phyloP scores from a whole-genome alignment of 2,888 invertebrate genomes.

The Aradus depressus region DNA sequence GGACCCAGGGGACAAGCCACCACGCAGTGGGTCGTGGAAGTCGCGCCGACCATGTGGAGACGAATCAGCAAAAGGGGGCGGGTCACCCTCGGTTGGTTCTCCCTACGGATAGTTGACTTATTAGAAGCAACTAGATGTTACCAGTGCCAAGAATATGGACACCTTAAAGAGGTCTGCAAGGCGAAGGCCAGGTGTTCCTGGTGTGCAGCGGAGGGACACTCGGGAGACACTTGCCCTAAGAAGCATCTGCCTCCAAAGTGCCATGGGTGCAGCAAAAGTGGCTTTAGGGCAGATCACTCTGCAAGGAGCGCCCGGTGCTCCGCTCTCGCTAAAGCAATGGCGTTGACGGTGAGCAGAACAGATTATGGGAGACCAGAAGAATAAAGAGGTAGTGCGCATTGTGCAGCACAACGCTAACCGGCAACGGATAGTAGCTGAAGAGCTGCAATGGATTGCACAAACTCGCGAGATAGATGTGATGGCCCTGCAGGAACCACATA shows the following conservation, averaged over 20 bases:
- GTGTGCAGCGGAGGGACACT: not conserved
- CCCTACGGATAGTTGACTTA: not conserved
- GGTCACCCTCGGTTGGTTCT: too few species aligned
- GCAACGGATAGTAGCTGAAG: too few species aligned
- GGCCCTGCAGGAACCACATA: too few species aligned
- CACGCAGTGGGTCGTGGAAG: too few species aligned
- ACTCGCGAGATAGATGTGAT: too few species aligned
- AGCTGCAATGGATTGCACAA: too few species aligned
- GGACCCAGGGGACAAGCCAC: too few species aligned
- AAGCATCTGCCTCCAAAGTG: too few species aligned
- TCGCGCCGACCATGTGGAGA: not conserved
- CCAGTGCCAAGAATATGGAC: slow-evolving; percentile 4
- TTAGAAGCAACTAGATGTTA: not conserved
- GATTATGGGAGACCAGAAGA: not conserved
- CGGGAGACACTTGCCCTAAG: too few species aligned
- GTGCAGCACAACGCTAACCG: not conserved
- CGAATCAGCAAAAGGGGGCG: too few species aligned
- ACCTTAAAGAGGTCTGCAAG: too few species aligned
- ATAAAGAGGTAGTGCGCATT: not conserved
- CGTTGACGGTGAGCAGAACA: not conserved
- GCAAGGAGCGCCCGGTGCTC: not conserved
- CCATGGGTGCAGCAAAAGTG: too few species aligned
- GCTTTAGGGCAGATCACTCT: not conserved
- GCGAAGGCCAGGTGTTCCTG: not conserved
- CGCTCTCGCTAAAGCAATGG: not conserved